These are phyloP conservation scores for Pomacea canaliculata DNA, from an alignment of 2,888 invertebrate genomes.

Conservation along the genomic window DNA sequence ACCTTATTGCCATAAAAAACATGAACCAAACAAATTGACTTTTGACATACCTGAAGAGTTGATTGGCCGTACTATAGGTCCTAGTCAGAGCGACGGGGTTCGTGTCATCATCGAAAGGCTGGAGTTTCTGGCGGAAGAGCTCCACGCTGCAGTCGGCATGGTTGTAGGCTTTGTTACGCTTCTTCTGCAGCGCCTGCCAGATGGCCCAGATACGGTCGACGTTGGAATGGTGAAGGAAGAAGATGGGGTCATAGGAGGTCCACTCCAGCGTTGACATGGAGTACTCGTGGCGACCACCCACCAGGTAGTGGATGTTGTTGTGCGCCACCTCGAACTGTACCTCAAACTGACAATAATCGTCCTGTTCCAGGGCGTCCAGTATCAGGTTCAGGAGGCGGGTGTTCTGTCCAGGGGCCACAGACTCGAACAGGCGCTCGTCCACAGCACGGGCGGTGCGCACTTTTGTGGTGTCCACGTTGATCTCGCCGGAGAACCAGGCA, in stretches of 20 bases:
- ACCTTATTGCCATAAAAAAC: too few species aligned
- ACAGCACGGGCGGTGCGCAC: slow-evolving; percentile 34
- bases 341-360: slow-evolving; percentile 34
- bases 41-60: slow-evolving; percentile 18
- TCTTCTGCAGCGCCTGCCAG: slow-evolving; percentile 34
- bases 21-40: too few species aligned
- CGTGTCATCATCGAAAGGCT: slow-evolving; percentile 31
- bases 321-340: slow-evolving; percentile 40
- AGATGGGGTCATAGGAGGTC: slow-evolving; percentile 40
- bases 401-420: slow-evolving; percentile 25
- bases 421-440: slow-evolving; percentile 31
- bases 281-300: slow-evolving; percentile 35
- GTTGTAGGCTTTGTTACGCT: slow-evolving; percentile 22
- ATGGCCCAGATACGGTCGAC: slow-evolving; percentile 37
- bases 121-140: slow-evolving; percentile 18
- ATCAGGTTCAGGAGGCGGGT: slow-evolving; percentile 24
- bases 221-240: slow-evolving; percentile 43
- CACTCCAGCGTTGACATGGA: slow-evolving; percentile 41
- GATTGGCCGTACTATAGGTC: slow-evolving; percentile 16
- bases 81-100: slow-evolving; percentile 35
- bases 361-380: slow-evolving; percentile 34
- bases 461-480: slow-evolving; percentile 15
- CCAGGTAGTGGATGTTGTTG: slow-evolving; percentile 41
- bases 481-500: slow-evolving; percentile 32
- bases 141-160: slow-evolving; percentile 30